A percentile compares a stretch with the other conserved stretches of the same genome.
Conservation (phyloP, 2,113 vertebrate species). For the Pterocles orientalis region DNA sequence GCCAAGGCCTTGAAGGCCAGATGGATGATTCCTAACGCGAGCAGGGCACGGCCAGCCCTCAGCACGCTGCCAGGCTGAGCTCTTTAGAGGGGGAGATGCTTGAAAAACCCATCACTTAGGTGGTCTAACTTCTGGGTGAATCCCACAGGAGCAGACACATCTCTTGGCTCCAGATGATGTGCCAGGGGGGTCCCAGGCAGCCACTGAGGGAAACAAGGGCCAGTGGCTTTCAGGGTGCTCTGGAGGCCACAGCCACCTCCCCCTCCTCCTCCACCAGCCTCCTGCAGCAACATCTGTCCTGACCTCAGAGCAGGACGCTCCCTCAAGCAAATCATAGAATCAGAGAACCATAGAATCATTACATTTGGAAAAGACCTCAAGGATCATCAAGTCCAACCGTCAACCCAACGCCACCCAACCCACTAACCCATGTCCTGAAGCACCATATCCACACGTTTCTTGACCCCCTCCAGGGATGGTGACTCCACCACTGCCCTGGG, state of each 20-base stretch:
- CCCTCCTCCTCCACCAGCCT: neutral
- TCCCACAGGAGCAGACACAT: neutral
- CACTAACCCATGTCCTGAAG: no score
- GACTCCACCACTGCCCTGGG: no score
- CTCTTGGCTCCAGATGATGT: fast-evolving
- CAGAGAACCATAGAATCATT: no score
- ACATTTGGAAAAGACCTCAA: no score
- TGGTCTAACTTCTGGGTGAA: neutral
- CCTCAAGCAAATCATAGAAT: neutral
- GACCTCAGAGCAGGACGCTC: neutral
- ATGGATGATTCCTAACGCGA: fast-evolving
- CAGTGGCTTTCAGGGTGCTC: neutral
- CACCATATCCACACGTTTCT: no score
- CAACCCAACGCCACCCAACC: no score
- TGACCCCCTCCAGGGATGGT: no score
- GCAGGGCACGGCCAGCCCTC: neutral
- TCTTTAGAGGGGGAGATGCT: neutral
- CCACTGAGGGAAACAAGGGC: neutral
- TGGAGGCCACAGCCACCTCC: neutral
- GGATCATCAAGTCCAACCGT: no score
- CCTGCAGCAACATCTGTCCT: neutral
- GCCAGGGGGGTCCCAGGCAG: neutral
- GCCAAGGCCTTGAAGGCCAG: neutral
- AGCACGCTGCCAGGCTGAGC: neutral
- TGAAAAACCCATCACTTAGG: neutral